Percentiles rank a stretch among this genome's conserved stretches.
These are phyloP conservation scores for Thinocorus orbignyianus DNA, from an alignment of 2,113 vertebrate species.

Conservation along the genomic window DNA sequence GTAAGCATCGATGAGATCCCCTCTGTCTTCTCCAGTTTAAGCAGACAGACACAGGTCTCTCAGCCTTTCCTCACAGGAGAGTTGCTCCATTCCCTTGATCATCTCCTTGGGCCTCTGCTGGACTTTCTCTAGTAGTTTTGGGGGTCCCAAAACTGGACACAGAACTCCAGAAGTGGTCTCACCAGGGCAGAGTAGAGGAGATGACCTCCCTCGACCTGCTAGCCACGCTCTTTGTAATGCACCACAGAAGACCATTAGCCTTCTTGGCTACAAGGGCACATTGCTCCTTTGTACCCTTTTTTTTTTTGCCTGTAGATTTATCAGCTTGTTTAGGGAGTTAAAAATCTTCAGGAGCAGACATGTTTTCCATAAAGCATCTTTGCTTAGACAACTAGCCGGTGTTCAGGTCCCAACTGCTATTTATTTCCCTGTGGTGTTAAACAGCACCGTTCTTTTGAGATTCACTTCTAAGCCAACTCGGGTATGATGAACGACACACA, in stretches of 20 bases:
- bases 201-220: neutral
- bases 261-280: neutral
- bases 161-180: neutral
- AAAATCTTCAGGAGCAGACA: rapidly evolving
- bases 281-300: neutral
- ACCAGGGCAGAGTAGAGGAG: neutral
- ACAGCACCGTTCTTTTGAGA: too few species aligned
- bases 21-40: neutral
- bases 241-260: neutral
- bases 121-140: neutral
- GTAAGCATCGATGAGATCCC: neutral
- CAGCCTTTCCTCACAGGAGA: neutral
- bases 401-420: neutral
- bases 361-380: neutral
- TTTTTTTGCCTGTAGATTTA: neutral
- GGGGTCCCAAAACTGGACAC: neutral
- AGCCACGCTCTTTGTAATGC: neutral
- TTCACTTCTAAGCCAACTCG: neutral
- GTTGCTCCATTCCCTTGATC: neutral
- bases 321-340: neutral
- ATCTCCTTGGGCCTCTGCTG: neutral
- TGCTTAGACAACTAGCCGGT: neutral
- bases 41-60: neutral
- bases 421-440: neutral
- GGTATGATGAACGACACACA: rapidly evolving